Base-by-base conservation (phyloP, 2,888 invertebrate genomes). In the Linyphia triangularis region DNA sequence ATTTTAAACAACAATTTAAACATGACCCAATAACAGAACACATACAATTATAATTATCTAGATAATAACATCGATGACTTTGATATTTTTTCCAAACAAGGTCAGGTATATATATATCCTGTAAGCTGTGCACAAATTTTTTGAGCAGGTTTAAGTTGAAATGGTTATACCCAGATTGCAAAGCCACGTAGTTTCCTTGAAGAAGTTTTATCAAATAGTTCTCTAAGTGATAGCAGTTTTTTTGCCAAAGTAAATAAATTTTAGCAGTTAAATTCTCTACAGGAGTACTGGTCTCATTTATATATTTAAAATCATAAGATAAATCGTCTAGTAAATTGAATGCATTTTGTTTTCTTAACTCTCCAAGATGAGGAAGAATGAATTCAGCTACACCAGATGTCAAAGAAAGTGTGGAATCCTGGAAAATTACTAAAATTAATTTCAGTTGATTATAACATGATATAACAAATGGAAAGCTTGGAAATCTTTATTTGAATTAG, bases 321-420 rank as follows among this genome's bases (percentile, higher is more conserved):
- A 28, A n/a, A 10, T 28, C 22, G 33, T 51, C 33, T 24, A 84
- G 9, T 19, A 75, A 65, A 24, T 26, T 30, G 1, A 89, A 28
- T 28, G 24, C 43, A 65, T 84, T 89, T 73, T 89, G 88, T n/a
- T 72, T 89, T 22, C 72, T 61, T 9, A 89, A 59, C 67, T 89
- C 88, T 33, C 63, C 84, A 7, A 89, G 57, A 43, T 89, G 88
- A n/a, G 88, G 88, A 1, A 84, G 65, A 43, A 89, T 57, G 6
- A 63, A 79, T 65, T 89, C 78, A 26, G 61, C 37, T 2, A 59
- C 22, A 24, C 57, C 40, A 59, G 79, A 65, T 37, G 57, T 67
- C 10, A 67, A 4, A n/a, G 57, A 73, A 3, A 86, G 37, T 22
- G 57, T 63, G 2, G 37, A n/a, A 10, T 22, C 51, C 86, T 86